Percentiles rank a stretch among this genome's conserved stretches.
Conservation (phyloP, 2,113 vertebrate genomes). For the Atrichornis clamosus region DNA sequence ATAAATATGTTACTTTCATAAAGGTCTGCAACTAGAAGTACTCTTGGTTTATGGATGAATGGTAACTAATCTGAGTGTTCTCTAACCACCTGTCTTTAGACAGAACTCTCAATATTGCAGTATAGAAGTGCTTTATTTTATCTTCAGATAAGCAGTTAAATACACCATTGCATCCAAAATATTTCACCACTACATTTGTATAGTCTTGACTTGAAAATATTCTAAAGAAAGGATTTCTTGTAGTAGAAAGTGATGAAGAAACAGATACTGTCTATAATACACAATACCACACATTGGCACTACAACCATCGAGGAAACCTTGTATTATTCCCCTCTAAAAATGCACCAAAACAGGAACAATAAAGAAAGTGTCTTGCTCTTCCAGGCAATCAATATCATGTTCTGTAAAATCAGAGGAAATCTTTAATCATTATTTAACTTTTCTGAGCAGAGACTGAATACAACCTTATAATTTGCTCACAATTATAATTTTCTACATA, state of each 20-base stretch:
- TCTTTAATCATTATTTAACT: neutral
- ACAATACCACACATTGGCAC: neutral
- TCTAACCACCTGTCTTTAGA: neutral
- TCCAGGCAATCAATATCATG: neutral
- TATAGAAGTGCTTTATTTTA: neutral
- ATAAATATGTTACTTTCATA: neutral
- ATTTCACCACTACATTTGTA: neutral
- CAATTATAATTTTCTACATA: neutral
- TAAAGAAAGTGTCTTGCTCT: neutral
- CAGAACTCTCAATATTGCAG: neutral
- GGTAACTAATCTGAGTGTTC: neutral
- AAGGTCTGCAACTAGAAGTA: neutral
- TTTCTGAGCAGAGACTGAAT: neutral
- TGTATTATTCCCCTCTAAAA: neutral
- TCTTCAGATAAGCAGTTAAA: neutral
- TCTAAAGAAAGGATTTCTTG: neutral
- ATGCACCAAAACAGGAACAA: accelerated
- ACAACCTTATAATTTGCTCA: neutral
- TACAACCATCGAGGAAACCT: neutral
- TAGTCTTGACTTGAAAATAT: neutral
- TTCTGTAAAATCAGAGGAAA: neutral
- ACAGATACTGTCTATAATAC: neutral
- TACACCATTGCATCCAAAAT: neutral
- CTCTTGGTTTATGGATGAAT: neutral
- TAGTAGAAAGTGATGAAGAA: neutral